Evolutionary conservation across 2,797 vertebrate species (phyloP).

Genomic region (Sylvia borin): DNA sequence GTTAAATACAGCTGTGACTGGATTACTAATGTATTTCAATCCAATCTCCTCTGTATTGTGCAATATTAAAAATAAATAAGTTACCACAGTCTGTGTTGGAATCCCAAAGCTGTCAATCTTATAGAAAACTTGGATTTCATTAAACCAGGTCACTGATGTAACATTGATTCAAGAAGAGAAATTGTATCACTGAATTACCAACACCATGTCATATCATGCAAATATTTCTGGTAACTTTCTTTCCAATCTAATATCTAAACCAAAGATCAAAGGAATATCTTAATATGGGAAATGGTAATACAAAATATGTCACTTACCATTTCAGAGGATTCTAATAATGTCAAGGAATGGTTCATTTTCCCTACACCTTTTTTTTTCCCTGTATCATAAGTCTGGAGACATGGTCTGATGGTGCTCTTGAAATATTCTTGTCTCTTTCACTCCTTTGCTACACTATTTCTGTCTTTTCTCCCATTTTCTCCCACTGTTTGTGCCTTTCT

Average conservation of each 20-base stretch:
- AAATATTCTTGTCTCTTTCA: background rate
- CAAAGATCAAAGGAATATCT: background rate
- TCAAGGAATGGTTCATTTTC: background rate
- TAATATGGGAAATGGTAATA: background rate
- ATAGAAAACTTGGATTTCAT: background rate
- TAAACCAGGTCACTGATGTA: background rate
- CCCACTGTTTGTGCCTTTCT: background rate
- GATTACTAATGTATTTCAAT: background rate
- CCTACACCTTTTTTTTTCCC: background rate
- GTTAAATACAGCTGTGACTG: background rate
- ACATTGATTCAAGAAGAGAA: background rate
- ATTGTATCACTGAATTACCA: background rate
- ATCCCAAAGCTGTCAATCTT: background rate
- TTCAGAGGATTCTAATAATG: background rate
- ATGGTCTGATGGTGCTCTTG: background rate
- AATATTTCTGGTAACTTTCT: background rate
- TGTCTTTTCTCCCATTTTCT: background rate
- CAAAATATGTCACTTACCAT: background rate
- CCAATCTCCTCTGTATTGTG: background rate
- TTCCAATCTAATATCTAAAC: background rate
- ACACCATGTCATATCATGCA: background rate
- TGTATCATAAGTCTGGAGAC: background rate
- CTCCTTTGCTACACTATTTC: background rate
- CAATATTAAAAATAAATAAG: background rate
- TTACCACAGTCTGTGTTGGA: background rate